Conservation (phyloP, 2,888 invertebrate species). For the Drosophila acutilabella region DNA sequence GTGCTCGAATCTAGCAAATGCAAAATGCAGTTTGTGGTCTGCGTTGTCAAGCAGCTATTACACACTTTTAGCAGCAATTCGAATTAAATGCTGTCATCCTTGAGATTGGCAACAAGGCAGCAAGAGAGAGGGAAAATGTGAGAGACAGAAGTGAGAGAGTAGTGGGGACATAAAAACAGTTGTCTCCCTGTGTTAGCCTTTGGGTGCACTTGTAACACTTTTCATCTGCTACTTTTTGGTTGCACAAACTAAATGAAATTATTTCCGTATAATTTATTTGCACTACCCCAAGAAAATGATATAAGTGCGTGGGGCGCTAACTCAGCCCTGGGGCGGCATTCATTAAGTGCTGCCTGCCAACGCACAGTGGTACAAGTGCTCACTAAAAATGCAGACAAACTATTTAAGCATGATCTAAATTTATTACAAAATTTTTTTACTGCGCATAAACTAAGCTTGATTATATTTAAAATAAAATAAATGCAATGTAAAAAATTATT, state of each 20-base stretch:
- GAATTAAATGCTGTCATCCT: conserved; percentile 22
- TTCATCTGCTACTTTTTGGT: conserved; percentile 38
- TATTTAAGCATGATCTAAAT: no score
- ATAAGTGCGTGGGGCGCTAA: conserved; percentile 59
- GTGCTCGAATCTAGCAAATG: conserved; percentile 30
- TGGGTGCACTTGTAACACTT: conserved; percentile 37
- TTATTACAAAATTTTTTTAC: no score
- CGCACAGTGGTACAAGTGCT: conserved; percentile 12
- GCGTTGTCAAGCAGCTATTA: conserved; percentile 51
- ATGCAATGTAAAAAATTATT: no score
- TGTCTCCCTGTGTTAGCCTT: background rate
- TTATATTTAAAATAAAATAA: no score
- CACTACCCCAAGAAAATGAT: conserved; percentile 61
- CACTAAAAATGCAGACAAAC: no score
- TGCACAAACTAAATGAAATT: conserved; percentile 75
- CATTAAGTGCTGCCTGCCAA: conserved; percentile 61
- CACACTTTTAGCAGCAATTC: conserved; percentile 52
- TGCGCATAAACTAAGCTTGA: no score
- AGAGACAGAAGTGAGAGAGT: background rate
- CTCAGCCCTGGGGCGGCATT: conserved; percentile 46
- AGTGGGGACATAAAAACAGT: background rate
- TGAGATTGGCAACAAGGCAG: background rate
- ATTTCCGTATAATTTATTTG: conserved; percentile 79
- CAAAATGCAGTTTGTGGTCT: conserved; percentile 40
- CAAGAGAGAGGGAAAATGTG: background rate